Evolutionary conservation across 1,140 invertebrate species (phyloP).

Genomic region (Drosophila trapezifrons): DNA sequence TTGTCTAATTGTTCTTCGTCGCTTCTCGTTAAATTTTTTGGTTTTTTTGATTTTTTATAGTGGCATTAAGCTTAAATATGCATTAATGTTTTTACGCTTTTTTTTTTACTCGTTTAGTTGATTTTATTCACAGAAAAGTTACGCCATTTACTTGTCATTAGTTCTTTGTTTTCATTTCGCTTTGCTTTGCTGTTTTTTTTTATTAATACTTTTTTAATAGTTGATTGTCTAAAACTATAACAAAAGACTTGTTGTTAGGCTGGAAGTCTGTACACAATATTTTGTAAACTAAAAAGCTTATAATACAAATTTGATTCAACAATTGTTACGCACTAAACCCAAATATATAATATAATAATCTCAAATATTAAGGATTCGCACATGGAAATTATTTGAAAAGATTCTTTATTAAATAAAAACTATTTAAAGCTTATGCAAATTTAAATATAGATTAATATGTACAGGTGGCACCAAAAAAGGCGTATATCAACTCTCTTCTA

Average conservation of each 20-base stretch:
- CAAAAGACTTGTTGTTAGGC: slow-evolving; percentile 71
- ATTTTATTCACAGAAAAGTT: slow-evolving; percentile 81
- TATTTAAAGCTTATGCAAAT: slow-evolving; percentile 26
- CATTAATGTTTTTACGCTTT: slow-evolving; percentile 46
- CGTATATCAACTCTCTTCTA: background rate
- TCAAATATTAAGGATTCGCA: slow-evolving; percentile 17
- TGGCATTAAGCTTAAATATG: slow-evolving; percentile 59
- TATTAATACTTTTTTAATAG: slow-evolving; percentile 53
- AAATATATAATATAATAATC: slow-evolving; percentile 4
- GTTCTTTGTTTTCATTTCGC: slow-evolving; percentile 50
- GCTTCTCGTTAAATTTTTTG: slow-evolving; percentile 16
- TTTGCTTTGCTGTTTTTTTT: slow-evolving; percentile 33
- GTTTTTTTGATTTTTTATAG: slow-evolving; percentile 41
- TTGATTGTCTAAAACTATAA: slow-evolving; percentile 83
- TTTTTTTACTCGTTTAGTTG: slow-evolving; percentile 54
- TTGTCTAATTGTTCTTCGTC: slow-evolving; percentile 37
- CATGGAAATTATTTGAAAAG: slow-evolving; percentile 18
- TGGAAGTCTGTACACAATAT: slow-evolving; percentile 50
- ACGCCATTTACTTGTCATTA: slow-evolving; percentile 81
- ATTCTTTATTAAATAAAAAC: slow-evolving; percentile 18
- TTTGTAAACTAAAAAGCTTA: slow-evolving; percentile 24
- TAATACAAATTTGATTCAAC: slow-evolving; percentile 19
- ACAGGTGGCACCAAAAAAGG: slow-evolving; percentile 37
- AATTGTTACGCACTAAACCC: slow-evolving; percentile 20
- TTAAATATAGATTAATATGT: slow-evolving; percentile 19